A percentile compares a stretch with the other conserved stretches of the same genome.
Conservation (phyloP, 2,888 invertebrate species). For the Latrodectus elegans region DNA sequence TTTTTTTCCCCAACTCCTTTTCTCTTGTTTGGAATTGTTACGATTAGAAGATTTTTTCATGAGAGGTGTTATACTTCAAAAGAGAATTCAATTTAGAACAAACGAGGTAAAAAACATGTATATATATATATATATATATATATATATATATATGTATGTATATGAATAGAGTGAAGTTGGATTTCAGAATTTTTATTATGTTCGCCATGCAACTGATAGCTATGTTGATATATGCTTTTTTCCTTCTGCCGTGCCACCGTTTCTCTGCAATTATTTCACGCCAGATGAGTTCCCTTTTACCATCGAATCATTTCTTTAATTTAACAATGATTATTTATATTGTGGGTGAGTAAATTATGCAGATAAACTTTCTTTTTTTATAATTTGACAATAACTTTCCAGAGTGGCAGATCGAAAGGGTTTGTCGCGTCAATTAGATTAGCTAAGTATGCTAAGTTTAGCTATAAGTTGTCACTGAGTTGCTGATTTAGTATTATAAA, state of each 20-base stretch:
- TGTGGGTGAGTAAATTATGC: not conserved
- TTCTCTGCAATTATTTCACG: not conserved
- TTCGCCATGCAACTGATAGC: slow-evolving; percentile 41
- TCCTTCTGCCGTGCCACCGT: too few relatives aligned
- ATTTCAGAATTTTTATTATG: slow-evolving; percentile 32
- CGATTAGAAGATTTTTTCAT: slow-evolving; percentile 3
- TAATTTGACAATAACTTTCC: slow-evolving; percentile 8
- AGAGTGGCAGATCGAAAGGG: slow-evolving; percentile 10
- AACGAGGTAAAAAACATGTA: not conserved
- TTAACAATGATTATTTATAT: slow-evolving; percentile 9
- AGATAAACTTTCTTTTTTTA: slow-evolving; percentile 4
- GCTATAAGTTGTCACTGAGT: too few relatives aligned
- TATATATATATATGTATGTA: not conserved
- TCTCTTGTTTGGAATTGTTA: slow-evolving; percentile 12
- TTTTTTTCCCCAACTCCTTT: slow-evolving; percentile 4
- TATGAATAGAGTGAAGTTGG: slow-evolving; percentile 10
- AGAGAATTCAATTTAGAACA: slow-evolving; percentile 54
- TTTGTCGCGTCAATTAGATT: slow-evolving; percentile 2
- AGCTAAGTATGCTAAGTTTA: not conserved
- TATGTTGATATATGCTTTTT: slow-evolving; percentile 10
- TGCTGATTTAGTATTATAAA: too few relatives aligned
- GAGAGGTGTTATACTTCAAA: slow-evolving; percentile 19
- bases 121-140: too few relatives aligned
- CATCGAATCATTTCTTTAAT: not conserved
- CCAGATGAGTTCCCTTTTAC: not conserved